A percentile compares a stretch with the other conserved stretches of the same genome.
These are phyloP conservation scores for Gonatopus flavifemur DNA, from an alignment of 1,140 invertebrate genomes.

Conservation along the genomic window DNA sequence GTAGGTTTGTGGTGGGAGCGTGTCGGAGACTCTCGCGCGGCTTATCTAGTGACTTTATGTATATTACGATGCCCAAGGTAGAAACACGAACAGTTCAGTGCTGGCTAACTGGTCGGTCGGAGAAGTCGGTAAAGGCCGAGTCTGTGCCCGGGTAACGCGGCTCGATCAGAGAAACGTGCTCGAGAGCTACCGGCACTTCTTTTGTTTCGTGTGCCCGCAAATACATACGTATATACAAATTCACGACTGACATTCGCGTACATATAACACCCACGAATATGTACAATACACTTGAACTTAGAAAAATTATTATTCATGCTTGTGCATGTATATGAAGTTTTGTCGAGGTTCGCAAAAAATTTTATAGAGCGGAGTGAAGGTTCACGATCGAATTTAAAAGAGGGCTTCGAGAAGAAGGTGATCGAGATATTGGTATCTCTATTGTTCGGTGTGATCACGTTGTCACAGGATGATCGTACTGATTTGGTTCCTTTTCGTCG, in stretches of 20 bases:
- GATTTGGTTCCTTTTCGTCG: constrained; percentile 35
- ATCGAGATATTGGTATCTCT: constrained; percentile 5
- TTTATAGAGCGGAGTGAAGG: neutral
- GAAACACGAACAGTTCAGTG: constrained; percentile 45
- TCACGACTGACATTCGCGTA: too few relatives aligned
- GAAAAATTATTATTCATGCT: too few relatives aligned
- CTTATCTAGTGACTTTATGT: constrained; percentile 50
- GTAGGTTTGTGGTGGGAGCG: constrained; percentile 31
- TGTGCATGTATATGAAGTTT: too few relatives aligned
- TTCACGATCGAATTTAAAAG: neutral
- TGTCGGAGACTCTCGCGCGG: constrained; percentile 26
- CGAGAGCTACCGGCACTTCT: constrained; percentile 1
- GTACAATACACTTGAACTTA: neutral
- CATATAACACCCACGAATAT: too few relatives aligned
- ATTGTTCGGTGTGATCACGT: neutral
- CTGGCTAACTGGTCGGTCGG: constrained; percentile 43
- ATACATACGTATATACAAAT: constrained; percentile 2
- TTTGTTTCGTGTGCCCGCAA: neutral
- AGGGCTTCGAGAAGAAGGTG: neutral
- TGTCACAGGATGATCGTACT: constrained; percentile 36
- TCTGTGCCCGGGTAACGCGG: constrained; percentile 7
- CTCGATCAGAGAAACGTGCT: constrained; percentile 14
- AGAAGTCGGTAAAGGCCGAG: constrained; percentile 25
- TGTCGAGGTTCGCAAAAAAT: too few relatives aligned
- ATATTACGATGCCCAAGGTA: constrained; percentile 45